Percentiles rank a stretch among this genome's conserved stretches.
These are phyloP conservation scores for Melanotaenia parkinsoni DNA, from an alignment of 2,797 vertebrate species.

Conservation along the genomic window DNA sequence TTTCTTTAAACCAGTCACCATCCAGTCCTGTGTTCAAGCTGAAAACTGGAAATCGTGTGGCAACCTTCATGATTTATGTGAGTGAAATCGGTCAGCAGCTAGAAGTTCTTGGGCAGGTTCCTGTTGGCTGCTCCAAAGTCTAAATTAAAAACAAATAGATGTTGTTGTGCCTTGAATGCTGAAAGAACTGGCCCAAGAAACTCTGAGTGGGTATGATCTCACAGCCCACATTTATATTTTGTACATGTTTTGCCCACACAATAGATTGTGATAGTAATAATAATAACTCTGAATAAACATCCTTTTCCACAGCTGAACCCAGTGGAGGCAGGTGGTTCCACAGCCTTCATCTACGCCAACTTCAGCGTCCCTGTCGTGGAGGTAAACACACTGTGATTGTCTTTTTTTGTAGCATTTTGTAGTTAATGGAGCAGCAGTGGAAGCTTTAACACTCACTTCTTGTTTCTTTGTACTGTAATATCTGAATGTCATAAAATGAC, in stretches of 20 bases:
- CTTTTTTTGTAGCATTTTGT: neutral
- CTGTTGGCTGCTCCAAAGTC: slow-evolving; percentile 15
- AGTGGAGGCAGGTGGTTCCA: slow-evolving; percentile 92
- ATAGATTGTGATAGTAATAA: slow-evolving; percentile 21
- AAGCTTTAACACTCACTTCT: neutral
- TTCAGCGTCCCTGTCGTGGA: slow-evolving; percentile 91
- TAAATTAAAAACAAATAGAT: slow-evolving; percentile 43
- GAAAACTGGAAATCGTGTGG: slow-evolving; percentile 94
- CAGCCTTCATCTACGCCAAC: slow-evolving; percentile 94
- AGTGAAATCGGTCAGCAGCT: slow-evolving; percentile 73
- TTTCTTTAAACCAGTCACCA: slow-evolving; percentile 83
- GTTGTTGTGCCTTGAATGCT: slow-evolving; percentile 20
- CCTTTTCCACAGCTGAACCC: slow-evolving; percentile 87
- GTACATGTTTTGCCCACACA: slow-evolving; percentile 2
- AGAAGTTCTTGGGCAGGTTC: slow-evolving; percentile 32
- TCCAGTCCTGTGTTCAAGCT: slow-evolving; percentile 92
- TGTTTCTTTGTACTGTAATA: neutral
- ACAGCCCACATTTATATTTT: slow-evolving; percentile 18
- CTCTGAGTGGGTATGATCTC: slow-evolving; percentile 21
- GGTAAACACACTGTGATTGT: slow-evolving; percentile 77
- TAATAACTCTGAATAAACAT: slow-evolving; percentile 56
- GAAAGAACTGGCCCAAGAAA: slow-evolving; percentile 24
- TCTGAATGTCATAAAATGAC: neutral
- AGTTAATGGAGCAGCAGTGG: too few relatives aligned
- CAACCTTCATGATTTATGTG: slow-evolving; percentile 96